phyloP scores from a whole-genome alignment of 2,797 vertebrate genomes.

The Chrysocyon brachyurus region DNA sequence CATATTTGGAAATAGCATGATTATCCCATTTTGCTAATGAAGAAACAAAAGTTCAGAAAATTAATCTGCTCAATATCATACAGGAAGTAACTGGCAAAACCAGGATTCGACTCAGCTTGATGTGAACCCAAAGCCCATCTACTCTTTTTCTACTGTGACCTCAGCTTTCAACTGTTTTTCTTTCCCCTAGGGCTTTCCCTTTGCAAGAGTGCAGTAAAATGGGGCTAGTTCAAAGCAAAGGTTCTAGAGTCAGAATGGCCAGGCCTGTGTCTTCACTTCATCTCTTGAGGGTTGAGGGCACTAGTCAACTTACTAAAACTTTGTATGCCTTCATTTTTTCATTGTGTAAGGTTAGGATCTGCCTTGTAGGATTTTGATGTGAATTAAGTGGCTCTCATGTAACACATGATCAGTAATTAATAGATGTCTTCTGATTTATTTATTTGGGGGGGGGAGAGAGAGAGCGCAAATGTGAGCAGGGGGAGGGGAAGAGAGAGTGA shows the following conservation, averaged over 20 bases:
- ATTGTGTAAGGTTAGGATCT: not conserved
- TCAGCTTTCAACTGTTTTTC: not conserved
- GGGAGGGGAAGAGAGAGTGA: not conserved
- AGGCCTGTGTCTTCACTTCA: not conserved
- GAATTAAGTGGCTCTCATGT: not conserved
- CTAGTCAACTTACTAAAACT: not conserved
- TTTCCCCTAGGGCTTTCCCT: not conserved
- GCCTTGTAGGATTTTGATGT: not conserved
- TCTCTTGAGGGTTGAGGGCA: not conserved
- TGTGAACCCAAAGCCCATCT: not conserved
- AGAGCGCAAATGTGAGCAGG: not conserved
- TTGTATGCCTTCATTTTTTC: not conserved
- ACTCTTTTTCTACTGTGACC: not conserved
- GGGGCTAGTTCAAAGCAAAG: not conserved
- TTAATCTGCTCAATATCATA: not conserved
- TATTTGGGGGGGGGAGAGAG: not conserved
- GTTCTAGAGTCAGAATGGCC: not conserved
- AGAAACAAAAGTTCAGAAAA: not conserved
- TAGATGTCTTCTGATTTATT: not conserved
- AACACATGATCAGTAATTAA: not conserved
- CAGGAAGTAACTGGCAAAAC: not conserved
- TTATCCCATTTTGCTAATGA: not conserved
- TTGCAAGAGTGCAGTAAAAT: not conserved
- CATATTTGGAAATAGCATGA: not conserved
- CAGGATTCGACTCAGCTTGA: not conserved